Percentiles rank a stretch among this genome's conserved stretches.
Conservation (phyloP, 2,797 vertebrate genomes). For the Setipinna tenuifilis region DNA sequence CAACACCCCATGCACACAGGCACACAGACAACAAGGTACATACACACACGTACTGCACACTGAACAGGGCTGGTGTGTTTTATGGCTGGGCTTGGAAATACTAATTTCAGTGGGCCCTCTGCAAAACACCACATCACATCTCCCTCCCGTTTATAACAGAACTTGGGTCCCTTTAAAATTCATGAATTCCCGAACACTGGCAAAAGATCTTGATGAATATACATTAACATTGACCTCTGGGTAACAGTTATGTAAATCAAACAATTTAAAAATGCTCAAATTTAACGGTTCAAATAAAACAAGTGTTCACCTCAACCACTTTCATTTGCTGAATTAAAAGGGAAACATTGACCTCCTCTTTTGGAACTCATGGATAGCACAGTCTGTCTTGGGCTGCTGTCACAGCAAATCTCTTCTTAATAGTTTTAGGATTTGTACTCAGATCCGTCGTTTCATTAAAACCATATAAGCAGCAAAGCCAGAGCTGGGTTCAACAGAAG, state of each 20-base stretch:
- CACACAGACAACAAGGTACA: neutral
- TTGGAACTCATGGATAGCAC: conserved; percentile 30
- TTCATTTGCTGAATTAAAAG: conserved; percentile 31
- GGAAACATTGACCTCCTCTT: conserved; percentile 23
- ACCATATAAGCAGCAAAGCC: conserved; percentile 10
- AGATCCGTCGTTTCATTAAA: conserved; percentile 45
- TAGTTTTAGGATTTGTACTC: conserved; percentile 38
- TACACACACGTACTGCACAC: neutral
- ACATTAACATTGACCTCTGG: too few relatives aligned
- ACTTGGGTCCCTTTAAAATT: too few relatives aligned
- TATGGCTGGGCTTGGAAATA: neutral
- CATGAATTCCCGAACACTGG: too few relatives aligned
- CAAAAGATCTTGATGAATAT: too few relatives aligned
- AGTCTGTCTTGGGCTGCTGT: conserved; percentile 35
- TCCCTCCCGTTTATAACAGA: too few relatives aligned
- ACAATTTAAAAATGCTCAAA: too few relatives aligned
- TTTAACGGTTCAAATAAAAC: too few relatives aligned
- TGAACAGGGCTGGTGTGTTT: too few relatives aligned
- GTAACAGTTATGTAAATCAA: too few relatives aligned
- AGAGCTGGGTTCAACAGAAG: conserved; percentile 39
- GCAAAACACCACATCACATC: too few relatives aligned
- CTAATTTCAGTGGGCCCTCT: too few relatives aligned
- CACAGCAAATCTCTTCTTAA: conserved; percentile 50
- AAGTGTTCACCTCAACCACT: too few relatives aligned
- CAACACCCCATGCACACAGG: neutral